Percentiles rank a stretch among this genome's conserved stretches.
These are phyloP conservation scores for Hephaestus fuliginosus DNA, from an alignment of 2,797 vertebrate genomes.

Conservation along the genomic window DNA sequence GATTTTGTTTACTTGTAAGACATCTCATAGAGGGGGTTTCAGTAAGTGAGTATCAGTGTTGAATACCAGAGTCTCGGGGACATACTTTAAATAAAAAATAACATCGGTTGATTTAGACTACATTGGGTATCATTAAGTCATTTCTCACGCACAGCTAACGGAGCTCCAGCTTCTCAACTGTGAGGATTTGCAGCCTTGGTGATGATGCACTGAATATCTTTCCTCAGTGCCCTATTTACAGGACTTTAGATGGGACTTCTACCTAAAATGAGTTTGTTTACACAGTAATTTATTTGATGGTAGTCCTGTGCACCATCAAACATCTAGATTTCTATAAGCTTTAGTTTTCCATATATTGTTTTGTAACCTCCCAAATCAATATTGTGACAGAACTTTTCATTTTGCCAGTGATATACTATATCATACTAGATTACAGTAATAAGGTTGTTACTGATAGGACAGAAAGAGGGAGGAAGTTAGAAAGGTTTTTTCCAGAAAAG, in stretches of 20 bases:
- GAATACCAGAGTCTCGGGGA: background rate
- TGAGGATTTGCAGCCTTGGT: background rate
- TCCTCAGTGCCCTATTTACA: background rate
- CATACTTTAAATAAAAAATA: background rate
- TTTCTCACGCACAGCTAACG: background rate
- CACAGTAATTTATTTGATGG: background rate
- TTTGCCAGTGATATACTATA: background rate
- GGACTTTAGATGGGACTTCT: background rate
- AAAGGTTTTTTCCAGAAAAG: too few relatives aligned
- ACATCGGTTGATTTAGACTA: background rate
- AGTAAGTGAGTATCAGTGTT: background rate
- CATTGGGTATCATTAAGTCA: background rate
- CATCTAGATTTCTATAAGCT: background rate
- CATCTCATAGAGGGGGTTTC: too few relatives aligned
- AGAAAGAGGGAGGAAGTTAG: background rate
- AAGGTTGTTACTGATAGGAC: background rate
- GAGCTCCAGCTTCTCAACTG: background rate
- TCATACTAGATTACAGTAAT: background rate
- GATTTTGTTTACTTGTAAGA: background rate
- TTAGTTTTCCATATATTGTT: background rate
- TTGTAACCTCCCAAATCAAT: background rate
- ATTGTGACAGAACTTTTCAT: background rate
- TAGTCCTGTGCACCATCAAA: background rate
- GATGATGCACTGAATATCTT: background rate
- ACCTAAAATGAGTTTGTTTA: background rate